These are phyloP conservation scores for Fabriciana adippe DNA, from an alignment of 2,888 invertebrate genomes.

Conservation along the genomic window DNA sequence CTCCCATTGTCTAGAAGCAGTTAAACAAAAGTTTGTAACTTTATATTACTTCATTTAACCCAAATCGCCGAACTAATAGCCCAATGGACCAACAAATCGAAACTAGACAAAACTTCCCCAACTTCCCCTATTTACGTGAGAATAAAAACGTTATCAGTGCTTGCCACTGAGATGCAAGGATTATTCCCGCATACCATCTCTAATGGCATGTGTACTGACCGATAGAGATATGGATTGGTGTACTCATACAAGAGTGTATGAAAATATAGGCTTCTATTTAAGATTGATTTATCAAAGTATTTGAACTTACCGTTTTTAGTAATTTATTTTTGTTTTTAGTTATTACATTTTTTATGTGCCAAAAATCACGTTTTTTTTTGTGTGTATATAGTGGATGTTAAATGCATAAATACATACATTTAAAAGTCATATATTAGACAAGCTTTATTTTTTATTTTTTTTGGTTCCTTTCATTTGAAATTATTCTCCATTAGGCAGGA, in stretches of 20 bases:
- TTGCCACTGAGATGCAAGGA: slow-evolving; percentile 19
- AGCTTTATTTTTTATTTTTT: neutral
- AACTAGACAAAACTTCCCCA: slow-evolving; percentile 41
- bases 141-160: slow-evolving; percentile 64
- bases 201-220: slow-evolving; percentile 10
- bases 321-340: no score
- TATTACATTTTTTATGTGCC: no score
- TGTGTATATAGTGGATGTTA: no score
- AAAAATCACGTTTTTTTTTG: no score
- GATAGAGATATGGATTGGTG: neutral
- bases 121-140: slow-evolving; percentile 45
- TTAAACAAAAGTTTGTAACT: no score
- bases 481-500: neutral
- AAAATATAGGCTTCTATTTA: neutral
- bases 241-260: neutral
- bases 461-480: neutral
- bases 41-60: no score
- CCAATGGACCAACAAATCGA: slow-evolving; percentile 11
- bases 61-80: neutral
- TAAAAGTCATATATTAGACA: neutral
- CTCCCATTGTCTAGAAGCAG: no score
- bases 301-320: no score
- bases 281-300: no score
- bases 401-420: no score
- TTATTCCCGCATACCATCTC: slow-evolving; percentile 26